phyloP scores from a whole-genome alignment of 2,888 invertebrate species.

The Gymnosoma rotundatum region DNA sequence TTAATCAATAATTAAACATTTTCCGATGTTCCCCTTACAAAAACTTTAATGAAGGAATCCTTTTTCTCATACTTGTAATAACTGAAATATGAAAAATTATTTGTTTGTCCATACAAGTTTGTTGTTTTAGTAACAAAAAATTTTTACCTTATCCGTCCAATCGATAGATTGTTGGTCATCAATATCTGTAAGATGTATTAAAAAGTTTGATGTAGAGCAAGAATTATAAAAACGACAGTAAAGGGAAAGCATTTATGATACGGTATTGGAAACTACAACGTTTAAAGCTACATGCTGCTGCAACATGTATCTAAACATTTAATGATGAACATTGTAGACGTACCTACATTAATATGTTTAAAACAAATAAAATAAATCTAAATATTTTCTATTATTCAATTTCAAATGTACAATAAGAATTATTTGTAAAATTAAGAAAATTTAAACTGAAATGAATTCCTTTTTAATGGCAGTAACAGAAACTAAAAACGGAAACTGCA shows the following conservation, averaged over 20 bases:
- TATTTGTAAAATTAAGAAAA: conserved; percentile 36
- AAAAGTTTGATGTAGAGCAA: conserved; percentile 64
- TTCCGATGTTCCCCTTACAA: too few species aligned
- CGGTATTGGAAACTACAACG: conserved; percentile 32
- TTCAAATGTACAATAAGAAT: not conserved
- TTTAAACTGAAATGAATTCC: not conserved
- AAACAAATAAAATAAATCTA: not conserved
- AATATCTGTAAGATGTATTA: conserved; percentile 81
- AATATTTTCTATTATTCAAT: conserved; percentile 7
- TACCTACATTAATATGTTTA: not conserved
- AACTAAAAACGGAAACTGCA: not conserved
- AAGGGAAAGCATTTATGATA: conserved; percentile 25
- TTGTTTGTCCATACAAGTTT: conserved; percentile 61
- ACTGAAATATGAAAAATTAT: conserved; percentile 29
- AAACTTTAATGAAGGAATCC: too few species aligned
- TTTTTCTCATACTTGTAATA: not conserved
- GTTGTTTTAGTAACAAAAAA: conserved; percentile 54
- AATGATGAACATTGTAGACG: too few species aligned
- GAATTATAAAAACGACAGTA: conserved; percentile 2
- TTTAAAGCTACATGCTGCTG: conserved; percentile 21
- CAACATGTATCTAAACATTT: conserved; percentile 29
- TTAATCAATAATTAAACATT: too few species aligned
- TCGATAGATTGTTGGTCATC: conserved; percentile 82
- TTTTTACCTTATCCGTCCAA: conserved; percentile 82
- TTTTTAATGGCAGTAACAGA: not conserved